Evolutionary conservation across 2,888 invertebrate genomes (phyloP), one percentile per base, ranked within the genome.

Genomic region (Oscheius sp.): DNA sequence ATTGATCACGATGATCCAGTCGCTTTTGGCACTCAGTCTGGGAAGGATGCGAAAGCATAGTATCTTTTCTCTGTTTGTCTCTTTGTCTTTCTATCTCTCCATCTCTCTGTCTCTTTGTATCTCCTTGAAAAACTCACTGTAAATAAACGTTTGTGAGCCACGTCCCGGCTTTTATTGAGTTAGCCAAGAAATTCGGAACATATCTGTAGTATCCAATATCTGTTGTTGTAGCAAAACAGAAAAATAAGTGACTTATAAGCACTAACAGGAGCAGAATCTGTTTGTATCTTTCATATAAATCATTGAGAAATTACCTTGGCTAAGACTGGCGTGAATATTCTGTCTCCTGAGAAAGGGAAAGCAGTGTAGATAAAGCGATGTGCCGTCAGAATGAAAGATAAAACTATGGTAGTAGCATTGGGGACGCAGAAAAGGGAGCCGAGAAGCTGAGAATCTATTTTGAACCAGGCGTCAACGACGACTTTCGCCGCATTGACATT

Each of bases 341-440:
- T 53, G 1, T 32, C 10, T 11, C 53, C 68, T 55, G 35, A 33
- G 7, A 42, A 35, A 1, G 68, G 68, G 37, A 37, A 33, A 55
- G 51, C 21, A 10, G 51, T 21, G 51, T 68, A 68, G n/a, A 53
- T 5, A 55, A 33, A 68, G 2, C 68, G 53, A 55, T 68, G 68
- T 13, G 51, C 21, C 2, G 68, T 53, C 2, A 68, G 21, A 7
- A 51, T 33, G 5, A 68, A 21, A n/a, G 21, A 51, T n/a, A 55
- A 11, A 13, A 55, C 5, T 35, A 68, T 35, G 1, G 51, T 55
- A 1, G 68, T 37, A 1, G 35, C 33, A 35, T 68, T 35, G 2
- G 68, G 55, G 9, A 55, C 37, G 13, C 53, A n/a, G 21, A 53
- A 37, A 10, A 68, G 13, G n/a, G 68, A 68, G 5, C 68, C 68